Base-by-base conservation (phyloP, 1,140 invertebrate genomes). In the Tetragonula clypearis region DNA sequence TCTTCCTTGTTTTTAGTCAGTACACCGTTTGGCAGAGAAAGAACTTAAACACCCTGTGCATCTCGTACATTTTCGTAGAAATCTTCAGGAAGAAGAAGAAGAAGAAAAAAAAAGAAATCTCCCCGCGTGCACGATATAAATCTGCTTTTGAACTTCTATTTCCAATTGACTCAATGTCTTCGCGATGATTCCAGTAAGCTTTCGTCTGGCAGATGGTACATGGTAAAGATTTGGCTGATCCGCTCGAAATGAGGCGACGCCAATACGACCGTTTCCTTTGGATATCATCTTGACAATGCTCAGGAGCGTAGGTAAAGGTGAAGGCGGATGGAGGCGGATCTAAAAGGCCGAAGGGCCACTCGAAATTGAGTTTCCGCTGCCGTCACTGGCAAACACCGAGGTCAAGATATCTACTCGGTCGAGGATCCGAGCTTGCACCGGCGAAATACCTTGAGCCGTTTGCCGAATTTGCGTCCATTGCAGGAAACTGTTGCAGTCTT, bases 301-400 rank as follows among this genome's bases (percentile, higher is more conserved):
- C 69, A 69, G 62, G 49, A 62, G 84, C 53, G 21, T 74, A 53
- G 73, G 60, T 86, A 80, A 83, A 87, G 72, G 81, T 68, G 78
- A 79, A 86, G 85, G 68, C 49, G 60, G 72, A 75, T 58, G 66
- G 75, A 53, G 82, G 79, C 35, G n/a, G 82, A 66, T 55, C 49
- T 84, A 85, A 90, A 89, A 84, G 75, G 75, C 21, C 75, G 79
- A 79, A 82, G 77, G 55, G 60, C 78, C 88, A 82, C 88, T 90
- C 88, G 88, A 87, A 90, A 89, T 90, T 86, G 88, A 87, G 85
- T 85, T 81, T 89, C 83, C 79, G 75, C 75, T 56, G 73, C 78
- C 80, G 84, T 74, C 68, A 79, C 79, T n/a, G 82, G 85, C 81
- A 85, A 89, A 89, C 79, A 79, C 88, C 85, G 74, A 65, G 88